Conservation (phyloP, 2,797 vertebrate genomes). For the Myoxocephalus aenaeus region DNA sequence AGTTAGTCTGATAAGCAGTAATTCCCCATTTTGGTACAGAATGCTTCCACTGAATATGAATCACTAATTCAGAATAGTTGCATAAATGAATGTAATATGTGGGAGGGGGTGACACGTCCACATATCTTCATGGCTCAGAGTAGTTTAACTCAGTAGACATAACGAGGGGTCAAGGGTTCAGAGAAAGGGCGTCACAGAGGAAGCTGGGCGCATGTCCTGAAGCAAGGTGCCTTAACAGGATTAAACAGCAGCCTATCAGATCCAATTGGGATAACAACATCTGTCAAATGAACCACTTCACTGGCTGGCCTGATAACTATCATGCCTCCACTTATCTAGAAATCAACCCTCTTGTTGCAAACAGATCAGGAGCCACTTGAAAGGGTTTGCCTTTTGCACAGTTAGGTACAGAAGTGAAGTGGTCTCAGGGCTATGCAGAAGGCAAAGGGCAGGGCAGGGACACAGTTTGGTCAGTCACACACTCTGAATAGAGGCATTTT, state of each 20-base stretch:
- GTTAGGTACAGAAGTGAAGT: constrained; percentile 44
- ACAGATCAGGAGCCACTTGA: constrained; percentile 68
- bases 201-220: constrained; percentile 61
- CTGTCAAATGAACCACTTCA: constrained; percentile 77
- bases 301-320: constrained; percentile 56
- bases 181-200: constrained; percentile 57
- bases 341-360: constrained; percentile 70
- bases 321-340: constrained; percentile 67
- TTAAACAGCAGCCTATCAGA: constrained; percentile 77
- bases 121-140: constrained; percentile 3
- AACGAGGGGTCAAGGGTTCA: constrained; percentile 70
- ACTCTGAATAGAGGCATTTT: constrained; percentile 4
- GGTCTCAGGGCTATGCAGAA: constrained; percentile 44
- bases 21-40: not conserved
- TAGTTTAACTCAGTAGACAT: constrained; percentile 8
- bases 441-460: constrained; percentile 64
- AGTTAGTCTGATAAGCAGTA: not conserved
- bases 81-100: constrained; percentile 3
- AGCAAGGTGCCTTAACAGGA: constrained; percentile 80
- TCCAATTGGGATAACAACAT: constrained; percentile 79
- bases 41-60: not conserved
- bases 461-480: constrained; percentile 39
- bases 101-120: not conserved
- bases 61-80: constrained; percentile 10
- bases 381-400: constrained; percentile 73